Evolutionary conservation across 2,888 invertebrate genomes (phyloP).

Genomic region (Nasonovia ribisnigri): DNA sequence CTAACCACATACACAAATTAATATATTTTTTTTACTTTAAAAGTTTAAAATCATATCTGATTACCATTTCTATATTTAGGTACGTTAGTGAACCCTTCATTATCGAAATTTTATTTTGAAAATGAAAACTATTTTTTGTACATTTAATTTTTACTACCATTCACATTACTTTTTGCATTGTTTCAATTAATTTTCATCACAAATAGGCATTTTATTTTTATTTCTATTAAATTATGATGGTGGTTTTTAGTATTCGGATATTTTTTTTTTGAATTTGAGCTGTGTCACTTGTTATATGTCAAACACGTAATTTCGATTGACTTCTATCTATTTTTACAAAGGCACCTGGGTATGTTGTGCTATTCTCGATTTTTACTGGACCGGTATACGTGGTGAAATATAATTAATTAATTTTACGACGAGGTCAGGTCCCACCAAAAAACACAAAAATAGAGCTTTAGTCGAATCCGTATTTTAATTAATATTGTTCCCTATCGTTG

Average conservation of each 20-base stretch:
- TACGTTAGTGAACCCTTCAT: background rate
- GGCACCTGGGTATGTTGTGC: background rate
- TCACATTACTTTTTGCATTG: background rate
- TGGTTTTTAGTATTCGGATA: background rate
- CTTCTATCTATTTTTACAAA: background rate
- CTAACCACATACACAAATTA: too few species aligned
- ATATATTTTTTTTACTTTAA: too few species aligned
- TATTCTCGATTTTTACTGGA: conserved; percentile 6
- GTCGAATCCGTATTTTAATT: conserved; percentile 44
- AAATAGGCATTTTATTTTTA: background rate
- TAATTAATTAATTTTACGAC: conserved; percentile 33
- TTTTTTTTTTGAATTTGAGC: background rate
- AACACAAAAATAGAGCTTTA: conserved; percentile 38
- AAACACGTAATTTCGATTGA: background rate
- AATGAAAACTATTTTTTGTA: background rate
- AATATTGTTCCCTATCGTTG: conserved; percentile 21
- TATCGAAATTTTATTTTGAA: background rate
- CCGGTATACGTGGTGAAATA: background rate
- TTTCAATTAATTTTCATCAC: background rate
- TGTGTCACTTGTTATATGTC: background rate
- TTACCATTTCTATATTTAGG: background rate
- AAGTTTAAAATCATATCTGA: too few species aligned
- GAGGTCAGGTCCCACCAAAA: conserved; percentile 22
- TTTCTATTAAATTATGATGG: background rate
- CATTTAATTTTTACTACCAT: background rate